A percentile compares a stretch with the other conserved stretches of the same genome.
Evolutionary conservation across 1,140 invertebrate genomes (phyloP).

Genomic region (Trichonephila inaurata): DNA sequence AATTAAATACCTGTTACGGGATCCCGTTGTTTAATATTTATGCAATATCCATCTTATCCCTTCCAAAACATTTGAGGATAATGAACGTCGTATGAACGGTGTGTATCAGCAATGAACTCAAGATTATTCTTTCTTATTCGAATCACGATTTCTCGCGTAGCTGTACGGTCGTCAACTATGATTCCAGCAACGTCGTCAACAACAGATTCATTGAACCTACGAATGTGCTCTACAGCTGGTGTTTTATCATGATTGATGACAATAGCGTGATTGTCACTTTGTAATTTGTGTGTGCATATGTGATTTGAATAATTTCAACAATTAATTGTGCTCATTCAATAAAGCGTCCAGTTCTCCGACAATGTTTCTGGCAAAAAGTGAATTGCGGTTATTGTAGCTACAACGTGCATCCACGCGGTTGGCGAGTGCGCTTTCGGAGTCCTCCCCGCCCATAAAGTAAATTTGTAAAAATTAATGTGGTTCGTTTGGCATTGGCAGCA

Average conservation of each 20-base stretch:
- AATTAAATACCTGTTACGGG: not conserved
- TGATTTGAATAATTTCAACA: too few relatives aligned
- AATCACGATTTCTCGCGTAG: slow-evolving; percentile 78
- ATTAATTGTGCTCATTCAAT: too few relatives aligned
- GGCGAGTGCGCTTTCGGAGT: too few relatives aligned
- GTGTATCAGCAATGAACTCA: slow-evolving; percentile 71
- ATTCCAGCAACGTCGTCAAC: slow-evolving; percentile 78
- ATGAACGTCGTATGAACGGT: slow-evolving; percentile 67
- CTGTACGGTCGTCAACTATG: too few relatives aligned
- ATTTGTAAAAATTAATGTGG: too few relatives aligned
- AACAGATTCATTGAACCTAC: slow-evolving; percentile 79
- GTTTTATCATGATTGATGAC: slow-evolving; percentile 78
- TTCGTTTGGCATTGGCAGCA: too few relatives aligned
- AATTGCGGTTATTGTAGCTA: too few relatives aligned
- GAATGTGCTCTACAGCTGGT: slow-evolving; percentile 80
- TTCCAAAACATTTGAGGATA: slow-evolving; percentile 77
- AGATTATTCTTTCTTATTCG: slow-evolving; percentile 77
- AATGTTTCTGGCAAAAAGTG: too few relatives aligned
- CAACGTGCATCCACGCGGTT: too few relatives aligned
- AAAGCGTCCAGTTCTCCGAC: too few relatives aligned
- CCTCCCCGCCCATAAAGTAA: too few relatives aligned
- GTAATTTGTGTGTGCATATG: too few relatives aligned
- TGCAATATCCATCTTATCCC: slow-evolving; percentile 75
- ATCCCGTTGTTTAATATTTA: slow-evolving; percentile 63
- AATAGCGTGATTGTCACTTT: not conserved